Base-by-base conservation (phyloP, 2,113 vertebrate species). In the Strix uralensis region DNA sequence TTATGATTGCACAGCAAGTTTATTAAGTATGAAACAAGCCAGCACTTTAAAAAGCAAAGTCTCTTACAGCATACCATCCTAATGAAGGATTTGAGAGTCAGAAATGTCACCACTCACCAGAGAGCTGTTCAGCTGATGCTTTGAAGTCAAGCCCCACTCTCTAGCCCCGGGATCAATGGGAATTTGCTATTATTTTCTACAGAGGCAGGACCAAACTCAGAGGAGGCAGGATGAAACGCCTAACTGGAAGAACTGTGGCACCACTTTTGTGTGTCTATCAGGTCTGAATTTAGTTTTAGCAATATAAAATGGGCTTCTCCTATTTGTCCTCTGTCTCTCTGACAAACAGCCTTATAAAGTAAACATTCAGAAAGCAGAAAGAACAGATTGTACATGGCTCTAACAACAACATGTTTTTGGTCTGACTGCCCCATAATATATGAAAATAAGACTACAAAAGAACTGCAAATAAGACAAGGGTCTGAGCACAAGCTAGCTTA, bases 341-440 rank as follows among this genome's bases (percentile, higher is more conserved):
- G 1, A 95, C 44, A 87, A 87, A 92, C 57, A 91, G 58, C 46
- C 44, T 81, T 95, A 65, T 81, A 94, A 95, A 94, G 27, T 84
- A 91, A 94, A 38, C 61, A 85, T 71, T 73, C 36, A 42, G 59
- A 61, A 91, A 89, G 73, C 27, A 75, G 65, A 46, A 94, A 79
- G 71, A 87, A 85, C 65, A 89, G 57, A 94, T 62, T 94, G 88
- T 84, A 72, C 86, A 54, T 54, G 58, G 66, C 49, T 92, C 30
- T 94, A 79, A 69, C 69, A 82, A 72, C 58, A 95, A 58, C 73
- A 72, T 88, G 77, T 0, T 95, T 96, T 92, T 87, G 36, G 65
- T 89, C 77, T 79, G 73, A 92, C 57, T 95, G 52, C 25, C 36
- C 77, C 70, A 49, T 87, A 92, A 84, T 65, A 65, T 65, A 93